Conservation (phyloP, 2,113 vertebrate species). For the Edolisoma coerulescens region DNA sequence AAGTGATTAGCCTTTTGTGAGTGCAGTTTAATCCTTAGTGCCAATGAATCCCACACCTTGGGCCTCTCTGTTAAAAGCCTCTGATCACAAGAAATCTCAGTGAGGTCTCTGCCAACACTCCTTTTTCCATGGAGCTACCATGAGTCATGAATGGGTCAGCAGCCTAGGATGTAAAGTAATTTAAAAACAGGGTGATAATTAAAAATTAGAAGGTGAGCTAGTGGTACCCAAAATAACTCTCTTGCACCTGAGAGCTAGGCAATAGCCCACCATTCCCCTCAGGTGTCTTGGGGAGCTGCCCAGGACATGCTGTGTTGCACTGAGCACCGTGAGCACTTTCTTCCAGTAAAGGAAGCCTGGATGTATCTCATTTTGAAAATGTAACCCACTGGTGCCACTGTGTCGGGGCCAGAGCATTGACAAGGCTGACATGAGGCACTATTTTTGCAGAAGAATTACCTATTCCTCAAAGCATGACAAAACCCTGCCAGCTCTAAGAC, state of each 20-base stretch:
- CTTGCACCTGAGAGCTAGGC: background rate
- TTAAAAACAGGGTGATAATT: background rate
- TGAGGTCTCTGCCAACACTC: background rate
- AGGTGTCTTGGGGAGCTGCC: background rate
- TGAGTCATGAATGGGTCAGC: background rate
- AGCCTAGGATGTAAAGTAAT: background rate
- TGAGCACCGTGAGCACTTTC: accelerated
- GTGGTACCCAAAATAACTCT: background rate
- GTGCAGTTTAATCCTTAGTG: background rate
- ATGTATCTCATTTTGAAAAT: background rate
- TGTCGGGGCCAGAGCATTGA: background rate
- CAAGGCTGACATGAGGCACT: background rate
- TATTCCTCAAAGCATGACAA: background rate
- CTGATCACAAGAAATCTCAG: background rate
- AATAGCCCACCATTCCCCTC: background rate
- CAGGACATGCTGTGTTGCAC: background rate
- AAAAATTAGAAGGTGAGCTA: background rate
- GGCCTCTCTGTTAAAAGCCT: background rate
- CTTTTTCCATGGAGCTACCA: background rate
- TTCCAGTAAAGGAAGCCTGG: background rate
- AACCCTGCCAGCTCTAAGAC: background rate
- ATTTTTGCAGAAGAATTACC: constrained; percentile 13
- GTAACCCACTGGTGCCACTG: background rate
- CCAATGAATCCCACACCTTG: background rate
- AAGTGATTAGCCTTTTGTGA: background rate